Evolutionary conservation across 2,888 invertebrate species (phyloP), one percentile per base, ranked within the genome.

Genomic region (Mythimna pallens): DNA sequence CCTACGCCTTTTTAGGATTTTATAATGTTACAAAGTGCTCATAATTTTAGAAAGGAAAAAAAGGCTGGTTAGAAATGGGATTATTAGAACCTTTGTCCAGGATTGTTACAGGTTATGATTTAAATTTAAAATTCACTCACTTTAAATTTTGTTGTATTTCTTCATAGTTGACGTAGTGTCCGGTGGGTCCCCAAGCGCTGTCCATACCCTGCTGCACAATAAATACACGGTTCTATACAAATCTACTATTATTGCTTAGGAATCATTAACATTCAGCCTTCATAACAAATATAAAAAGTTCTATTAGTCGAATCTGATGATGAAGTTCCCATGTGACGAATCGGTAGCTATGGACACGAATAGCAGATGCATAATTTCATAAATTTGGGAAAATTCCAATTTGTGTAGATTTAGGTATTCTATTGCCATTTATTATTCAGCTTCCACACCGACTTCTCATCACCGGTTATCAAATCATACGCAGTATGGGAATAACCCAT

Each of bases 71-170:
- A 30, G 57, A 30, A 14, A 57, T 30, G 20, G 20, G 17, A 25
- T 6, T 2, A 55, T 17, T 57, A 14, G 55, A 14, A 30, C 25
- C 25, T 30, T 30, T 57, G 4, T 7, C 50, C 12, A 25, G 25
- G 3, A 30, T 17, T 57, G 22, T 9, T 12, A 22, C 22, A 12
- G 14, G 25, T 25, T 0, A 54, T 6, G 5, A 25, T 25, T 17
- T 3, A 20, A 30, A 40, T n/a, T n/a, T n/a, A 40, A 52, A 14
- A 25, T 14, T 47, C 82, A 94, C 97, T 97, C 96, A 98, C 98
- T 98, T 98, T 87, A 98, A 96, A 92, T 98, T 98, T 89, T 97
- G 98, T 93, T 98, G 98, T 88, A 98, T 97, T 94, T 98, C 98
- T 91, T 98, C 98, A 88, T 98, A 98, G 93, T 98, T 98, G 82